Percentiles rank a stretch among this genome's conserved stretches.
phyloP scores from a whole-genome alignment of 1,140 invertebrate species.

The Apis mellifera region DNA sequence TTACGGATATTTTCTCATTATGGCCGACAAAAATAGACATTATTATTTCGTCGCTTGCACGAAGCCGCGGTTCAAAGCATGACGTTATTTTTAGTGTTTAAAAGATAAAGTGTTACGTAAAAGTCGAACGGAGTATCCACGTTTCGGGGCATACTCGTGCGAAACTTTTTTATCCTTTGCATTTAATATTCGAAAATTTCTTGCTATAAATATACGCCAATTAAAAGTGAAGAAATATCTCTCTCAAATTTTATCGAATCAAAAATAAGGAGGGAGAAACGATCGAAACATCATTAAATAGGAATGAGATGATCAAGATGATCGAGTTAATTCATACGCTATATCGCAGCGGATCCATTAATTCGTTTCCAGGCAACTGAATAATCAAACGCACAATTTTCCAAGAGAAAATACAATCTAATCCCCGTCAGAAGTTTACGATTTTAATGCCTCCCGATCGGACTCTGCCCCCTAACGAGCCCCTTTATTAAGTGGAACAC shows the following conservation, averaged over 20 bases:
- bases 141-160: conserved; percentile 46
- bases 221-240: too few species aligned
- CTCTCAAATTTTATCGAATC: too few species aligned
- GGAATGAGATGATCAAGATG: too few species aligned
- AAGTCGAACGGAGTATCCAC: conserved; percentile 45
- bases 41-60: conserved; percentile 67
- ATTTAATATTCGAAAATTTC: not conserved
- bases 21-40: conserved; percentile 63
- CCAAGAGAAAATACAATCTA: not conserved
- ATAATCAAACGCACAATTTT: too few species aligned
- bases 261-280: too few species aligned
- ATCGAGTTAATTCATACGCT: too few species aligned
- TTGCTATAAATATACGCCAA: not conserved
- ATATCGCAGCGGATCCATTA: too few species aligned
- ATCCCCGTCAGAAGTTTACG: not conserved
- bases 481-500: conserved; percentile 39
- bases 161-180: conserved; percentile 3
- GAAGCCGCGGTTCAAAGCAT: conserved; percentile 61
- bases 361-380: too few species aligned
- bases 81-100: conserved; percentile 62
- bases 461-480: not conserved
- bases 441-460: not conserved
- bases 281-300: too few species aligned
- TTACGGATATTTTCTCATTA: conserved; percentile 62
- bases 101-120: conserved; percentile 67